Conservation (phyloP, 2,797 vertebrate species). For the Intellagama lesueurii region DNA sequence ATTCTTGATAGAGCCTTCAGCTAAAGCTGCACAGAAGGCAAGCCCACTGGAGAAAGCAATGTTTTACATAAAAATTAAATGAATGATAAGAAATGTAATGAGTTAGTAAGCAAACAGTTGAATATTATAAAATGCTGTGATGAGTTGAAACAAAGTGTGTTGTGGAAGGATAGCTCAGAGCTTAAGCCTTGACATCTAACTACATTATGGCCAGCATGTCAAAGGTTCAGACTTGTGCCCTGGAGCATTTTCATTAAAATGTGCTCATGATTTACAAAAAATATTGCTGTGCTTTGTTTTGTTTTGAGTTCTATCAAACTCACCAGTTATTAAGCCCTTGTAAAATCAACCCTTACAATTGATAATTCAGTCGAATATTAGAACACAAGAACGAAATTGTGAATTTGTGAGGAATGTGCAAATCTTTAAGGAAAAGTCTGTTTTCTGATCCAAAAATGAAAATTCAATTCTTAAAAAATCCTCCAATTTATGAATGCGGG, state of each 20-base stretch:
- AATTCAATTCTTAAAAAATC: too few relatives aligned
- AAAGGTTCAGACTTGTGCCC: constrained; percentile 12
- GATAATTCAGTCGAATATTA: background rate
- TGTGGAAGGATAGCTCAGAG: constrained; percentile 14
- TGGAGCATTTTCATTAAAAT: constrained; percentile 13
- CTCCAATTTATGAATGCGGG: too few relatives aligned
- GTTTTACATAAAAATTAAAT: background rate
- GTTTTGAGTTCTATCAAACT: background rate
- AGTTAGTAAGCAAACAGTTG: constrained; percentile 7
- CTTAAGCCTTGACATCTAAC: constrained; percentile 15
- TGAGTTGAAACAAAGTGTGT: background rate
- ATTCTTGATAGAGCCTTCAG: background rate
- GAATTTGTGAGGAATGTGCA: background rate
- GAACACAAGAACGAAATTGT: background rate
- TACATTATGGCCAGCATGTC: background rate
- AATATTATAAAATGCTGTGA: background rate
- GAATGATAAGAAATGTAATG: constrained; percentile 4
- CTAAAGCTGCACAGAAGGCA: background rate
- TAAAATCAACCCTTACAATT: background rate
- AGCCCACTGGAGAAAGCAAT: constrained; percentile 1
- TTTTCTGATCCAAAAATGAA: background rate
- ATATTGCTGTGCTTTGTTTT: background rate
- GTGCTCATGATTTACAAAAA: constrained; percentile 1
- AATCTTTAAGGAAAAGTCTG: background rate
- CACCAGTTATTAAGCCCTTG: background rate